These are phyloP conservation scores for Amphipoea lucens DNA, from an alignment of 2,888 invertebrate genomes.

Conservation along the genomic window DNA sequence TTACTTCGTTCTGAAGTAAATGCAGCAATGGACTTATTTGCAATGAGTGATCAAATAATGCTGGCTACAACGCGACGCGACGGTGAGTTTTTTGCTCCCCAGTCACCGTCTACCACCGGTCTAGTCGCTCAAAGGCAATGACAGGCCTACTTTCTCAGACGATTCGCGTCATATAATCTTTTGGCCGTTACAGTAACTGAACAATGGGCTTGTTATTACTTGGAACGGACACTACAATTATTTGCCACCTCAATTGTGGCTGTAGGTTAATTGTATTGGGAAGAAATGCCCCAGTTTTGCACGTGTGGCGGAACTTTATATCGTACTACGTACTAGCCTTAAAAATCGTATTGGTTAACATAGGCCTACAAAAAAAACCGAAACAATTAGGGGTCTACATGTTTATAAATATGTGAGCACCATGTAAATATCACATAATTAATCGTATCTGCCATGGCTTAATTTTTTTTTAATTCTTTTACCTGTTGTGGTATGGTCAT, in stretches of 20 bases:
- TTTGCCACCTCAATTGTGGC: slow-evolving; percentile 62
- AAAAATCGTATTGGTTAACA: slow-evolving; percentile 3
- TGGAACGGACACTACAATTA: slow-evolving; percentile 80
- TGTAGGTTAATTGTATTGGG: slow-evolving; percentile 76
- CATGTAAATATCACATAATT: no score
- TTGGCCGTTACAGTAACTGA: slow-evolving; percentile 82
- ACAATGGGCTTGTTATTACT: slow-evolving; percentile 81
- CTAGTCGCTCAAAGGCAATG: slow-evolving; percentile 84
- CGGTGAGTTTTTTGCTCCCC: slow-evolving; percentile 49
- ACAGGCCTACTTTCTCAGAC: slow-evolving; percentile 86
- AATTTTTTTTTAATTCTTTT: no score
- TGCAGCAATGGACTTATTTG: slow-evolving; percentile 63
- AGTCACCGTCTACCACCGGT: slow-evolving; percentile 82
- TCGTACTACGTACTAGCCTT: not conserved
- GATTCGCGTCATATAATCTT: slow-evolving; percentile 80
- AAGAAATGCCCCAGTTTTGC: slow-evolving; percentile 70
- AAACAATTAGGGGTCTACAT: not conserved
- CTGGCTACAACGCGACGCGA: not conserved
- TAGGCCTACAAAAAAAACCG: slow-evolving; percentile 7
- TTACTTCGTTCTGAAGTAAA: not conserved
- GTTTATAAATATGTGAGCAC: no score
- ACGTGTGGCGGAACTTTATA: slow-evolving; percentile 63
- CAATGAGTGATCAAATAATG: slow-evolving; percentile 2
- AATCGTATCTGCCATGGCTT: no score
- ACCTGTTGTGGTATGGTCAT: no score